phyloP scores from a whole-genome alignment of 1,140 invertebrate species.

The Onthophagus taurus region DNA sequence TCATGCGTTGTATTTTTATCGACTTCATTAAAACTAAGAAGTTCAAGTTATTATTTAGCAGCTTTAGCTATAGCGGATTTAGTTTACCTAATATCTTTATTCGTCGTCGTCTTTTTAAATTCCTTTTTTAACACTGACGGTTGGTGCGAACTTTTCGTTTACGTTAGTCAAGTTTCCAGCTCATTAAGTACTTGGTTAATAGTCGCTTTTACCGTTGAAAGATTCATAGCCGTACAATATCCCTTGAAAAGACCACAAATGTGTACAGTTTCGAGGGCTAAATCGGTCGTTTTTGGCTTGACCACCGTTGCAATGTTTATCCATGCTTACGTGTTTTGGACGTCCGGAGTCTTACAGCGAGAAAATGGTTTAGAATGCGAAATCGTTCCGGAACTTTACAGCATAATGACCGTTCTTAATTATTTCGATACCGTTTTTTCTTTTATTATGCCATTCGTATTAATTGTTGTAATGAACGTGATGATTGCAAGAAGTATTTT shows the following conservation, averaged over 20 bases:
- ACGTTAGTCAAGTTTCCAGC: constrained; percentile 57
- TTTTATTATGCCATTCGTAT: constrained; percentile 56
- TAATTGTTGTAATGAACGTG: constrained; percentile 62
- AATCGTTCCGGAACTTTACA: constrained; percentile 39
- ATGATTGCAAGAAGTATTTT: constrained; percentile 47
- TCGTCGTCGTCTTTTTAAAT: constrained; percentile 49
- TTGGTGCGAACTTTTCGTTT: constrained; percentile 65
- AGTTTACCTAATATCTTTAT: constrained; percentile 54
- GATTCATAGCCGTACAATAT: constrained; percentile 75
- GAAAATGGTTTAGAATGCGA: constrained; percentile 24
- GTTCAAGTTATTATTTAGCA: constrained; percentile 70
- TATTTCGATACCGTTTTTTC: constrained; percentile 60
- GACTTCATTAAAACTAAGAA: constrained; percentile 59
- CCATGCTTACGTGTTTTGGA: constrained; percentile 29
- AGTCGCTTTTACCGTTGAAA: constrained; percentile 76
- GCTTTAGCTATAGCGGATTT: constrained; percentile 68
- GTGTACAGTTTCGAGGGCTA: constrained; percentile 69
- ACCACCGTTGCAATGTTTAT: constrained; percentile 21
- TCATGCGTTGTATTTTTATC: constrained; percentile 64
- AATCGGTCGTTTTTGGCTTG: constrained; percentile 39
- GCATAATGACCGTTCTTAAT: constrained; percentile 53
- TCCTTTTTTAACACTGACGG: constrained; percentile 51
- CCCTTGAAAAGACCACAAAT: constrained; percentile 64
- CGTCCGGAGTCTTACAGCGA: constrained; percentile 18
- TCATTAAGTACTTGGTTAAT: constrained; percentile 74